Evolutionary conservation across 2,113 vertebrate genomes (phyloP).

Genomic region (Coreoperca whiteheadi): DNA sequence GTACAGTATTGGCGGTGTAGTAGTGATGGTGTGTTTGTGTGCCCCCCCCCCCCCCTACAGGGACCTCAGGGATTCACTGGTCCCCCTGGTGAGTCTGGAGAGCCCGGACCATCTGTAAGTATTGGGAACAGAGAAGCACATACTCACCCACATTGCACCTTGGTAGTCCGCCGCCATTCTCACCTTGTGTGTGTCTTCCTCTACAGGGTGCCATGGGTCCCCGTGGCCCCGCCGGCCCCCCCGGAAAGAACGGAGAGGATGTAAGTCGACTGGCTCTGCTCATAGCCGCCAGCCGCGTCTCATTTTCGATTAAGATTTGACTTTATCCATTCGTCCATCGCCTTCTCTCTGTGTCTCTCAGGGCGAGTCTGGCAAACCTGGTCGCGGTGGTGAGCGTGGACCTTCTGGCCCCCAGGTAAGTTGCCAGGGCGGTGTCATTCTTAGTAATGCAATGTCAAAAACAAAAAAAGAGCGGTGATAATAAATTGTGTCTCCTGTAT

Average conservation of each 20-base stretch:
- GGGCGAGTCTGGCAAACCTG: conserved; percentile 98
- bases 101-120: conserved; percentile 95
- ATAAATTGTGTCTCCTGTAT: background rate
- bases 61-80: conserved; percentile 99
- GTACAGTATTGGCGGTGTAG: background rate
- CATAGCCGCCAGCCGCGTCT: background rate
- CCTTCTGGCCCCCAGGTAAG: conserved; percentile 95
- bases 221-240: conserved; percentile 91
- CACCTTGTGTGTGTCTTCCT: conserved; percentile 20
- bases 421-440: background rate
- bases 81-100: conserved; percentile 96
- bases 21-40: conserved; percentile 27
- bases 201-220: conserved; percentile 96
- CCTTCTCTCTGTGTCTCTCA: conserved; percentile 64
- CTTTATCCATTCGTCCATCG: background rate
- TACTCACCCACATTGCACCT: background rate
- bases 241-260: conserved; percentile 99
- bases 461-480: background rate
- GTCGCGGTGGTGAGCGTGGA: conserved; percentile 93
- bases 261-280: conserved; percentile 80
- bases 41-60: conserved; percentile 75
- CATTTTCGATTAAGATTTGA: background rate
- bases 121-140: conserved; percentile 18
- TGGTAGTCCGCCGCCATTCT: background rate
- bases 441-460: background rate